These are phyloP conservation scores for Drosophila borborema DNA, from an alignment of 2,888 invertebrate species.

Conservation along the genomic window DNA sequence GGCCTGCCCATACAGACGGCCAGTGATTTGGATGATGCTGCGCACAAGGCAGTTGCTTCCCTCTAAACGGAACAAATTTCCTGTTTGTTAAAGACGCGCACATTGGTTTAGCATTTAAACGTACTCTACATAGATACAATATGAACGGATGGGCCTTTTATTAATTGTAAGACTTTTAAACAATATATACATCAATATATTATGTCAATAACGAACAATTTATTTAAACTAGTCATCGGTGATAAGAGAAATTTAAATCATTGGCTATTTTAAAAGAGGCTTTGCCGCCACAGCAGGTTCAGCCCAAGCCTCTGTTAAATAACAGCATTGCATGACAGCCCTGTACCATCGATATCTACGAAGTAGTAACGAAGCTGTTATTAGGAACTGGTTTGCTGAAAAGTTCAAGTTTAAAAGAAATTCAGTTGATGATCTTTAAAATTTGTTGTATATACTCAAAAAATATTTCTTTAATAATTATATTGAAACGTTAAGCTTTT, in stretches of 20 bases:
- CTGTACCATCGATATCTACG: conserved; percentile 11
- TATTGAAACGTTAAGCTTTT: not conserved
- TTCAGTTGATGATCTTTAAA: not conserved
- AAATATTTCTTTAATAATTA: no score
- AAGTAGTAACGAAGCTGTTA: conserved; percentile 10
- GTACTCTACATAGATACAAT: conserved; percentile 14
- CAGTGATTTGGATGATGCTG: conserved; percentile 95
- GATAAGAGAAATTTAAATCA: not conserved
- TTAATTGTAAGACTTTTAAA: conserved; percentile 26
- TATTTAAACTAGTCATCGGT: conserved; percentile 1
- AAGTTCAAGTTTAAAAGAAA: not conserved
- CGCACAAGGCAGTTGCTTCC: conserved; percentile 91
- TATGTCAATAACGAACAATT: not conserved
- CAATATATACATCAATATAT: conserved; percentile 29
- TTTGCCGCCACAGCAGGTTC: not conserved
- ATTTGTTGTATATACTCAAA: no score
- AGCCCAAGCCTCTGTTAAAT: conserved; percentile 9
- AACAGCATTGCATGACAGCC: not conserved
- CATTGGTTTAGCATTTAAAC: conserved; percentile 49
- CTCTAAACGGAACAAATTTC: conserved; percentile 38
- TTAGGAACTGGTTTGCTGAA: not conserved
- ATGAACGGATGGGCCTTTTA: conserved; percentile 21
- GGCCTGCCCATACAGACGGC: conserved; percentile 94
- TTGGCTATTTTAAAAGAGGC: not conserved
- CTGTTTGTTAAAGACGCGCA: conserved; percentile 39